Base-by-base conservation (phyloP, 2,888 invertebrate genomes). In the Trissonchulus sp. region DNA sequence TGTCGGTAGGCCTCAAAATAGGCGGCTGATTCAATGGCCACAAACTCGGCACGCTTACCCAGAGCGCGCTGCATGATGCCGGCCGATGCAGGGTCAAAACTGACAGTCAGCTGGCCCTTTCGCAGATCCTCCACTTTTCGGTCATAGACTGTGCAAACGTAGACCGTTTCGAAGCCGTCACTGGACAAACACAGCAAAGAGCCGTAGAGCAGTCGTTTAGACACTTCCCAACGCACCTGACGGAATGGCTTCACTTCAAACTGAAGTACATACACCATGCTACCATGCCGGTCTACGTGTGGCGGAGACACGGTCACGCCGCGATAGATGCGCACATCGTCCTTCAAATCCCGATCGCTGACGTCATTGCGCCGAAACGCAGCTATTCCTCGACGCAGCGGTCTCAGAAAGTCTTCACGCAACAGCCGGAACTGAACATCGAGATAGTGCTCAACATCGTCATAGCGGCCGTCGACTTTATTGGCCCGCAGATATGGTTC, bases 1-100 rank as follows among this genome's bases (percentile, higher is more conserved):
- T 91, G 90, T 78, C 90, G 88, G 82, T 93, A 93, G 0, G 93
- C 91, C 81, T 93, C 93, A 82, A 93, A 92, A 84, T 90, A 93
- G 0, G 91, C 90, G 73, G 89, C 90, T 73, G 91, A 90, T 83
- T 93, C 92, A 1, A 91, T 88, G 91, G 93, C 91, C 2, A 69
- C 71, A 69, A 35, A 69, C 8, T 28, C 15, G 8, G 8, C 15
- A 31, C 34, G 30, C 71, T 15, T 8, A 31, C n/a, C 8, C 33
- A 15, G 3, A 35, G n/a, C 2, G 28, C n/a, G 71, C n/a, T 69
- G 33, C 34, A 36, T 23, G 71, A 69, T 69, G 71, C 34, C 35
- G 34, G n/a, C n/a, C 3, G 71, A 34, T 15, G 28, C 28, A 8
- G n/a, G 33, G n/a, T 36, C 34, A n/a, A 69, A 69, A 76, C 75